These are phyloP conservation scores for Ictalurus furcatus DNA, from an alignment of 2,113 vertebrate species.

Conservation along the genomic window DNA sequence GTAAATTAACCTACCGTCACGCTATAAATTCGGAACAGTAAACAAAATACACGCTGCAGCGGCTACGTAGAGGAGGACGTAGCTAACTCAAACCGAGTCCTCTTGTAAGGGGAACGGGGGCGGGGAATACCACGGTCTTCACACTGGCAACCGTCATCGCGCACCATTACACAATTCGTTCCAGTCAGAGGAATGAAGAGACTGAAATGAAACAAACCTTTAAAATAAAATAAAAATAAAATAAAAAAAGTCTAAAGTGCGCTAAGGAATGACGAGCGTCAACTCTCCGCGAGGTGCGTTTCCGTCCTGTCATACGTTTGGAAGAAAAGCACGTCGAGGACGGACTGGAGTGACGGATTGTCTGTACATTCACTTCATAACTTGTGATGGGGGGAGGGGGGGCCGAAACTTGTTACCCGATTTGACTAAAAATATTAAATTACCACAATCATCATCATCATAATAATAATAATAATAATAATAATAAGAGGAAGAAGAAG, in stretches of 20 bases:
- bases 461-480: background rate
- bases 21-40: background rate
- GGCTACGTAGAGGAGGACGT: background rate
- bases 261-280: constrained; percentile 16
- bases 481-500: background rate
- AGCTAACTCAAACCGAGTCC: background rate
- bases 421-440: background rate
- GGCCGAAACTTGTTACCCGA: background rate
- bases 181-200: background rate
- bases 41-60: background rate
- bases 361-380: constrained; percentile 75
- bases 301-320: constrained; percentile 59
- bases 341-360: constrained; percentile 68
- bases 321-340: background rate
- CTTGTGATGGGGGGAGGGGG: constrained; percentile 57
- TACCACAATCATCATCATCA: background rate
- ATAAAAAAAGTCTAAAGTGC: constrained; percentile 66
- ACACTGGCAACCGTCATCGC: background rate
- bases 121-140: background rate
- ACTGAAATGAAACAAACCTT: constrained; percentile 24
- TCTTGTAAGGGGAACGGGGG: background rate
- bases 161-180: background rate
- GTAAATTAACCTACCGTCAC: too few species aligned
- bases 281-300: background rate
- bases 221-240: too few species aligned